phyloP scores from a whole-genome alignment of 1,140 invertebrate genomes.

The Dolichoris vasculosae region DNA sequence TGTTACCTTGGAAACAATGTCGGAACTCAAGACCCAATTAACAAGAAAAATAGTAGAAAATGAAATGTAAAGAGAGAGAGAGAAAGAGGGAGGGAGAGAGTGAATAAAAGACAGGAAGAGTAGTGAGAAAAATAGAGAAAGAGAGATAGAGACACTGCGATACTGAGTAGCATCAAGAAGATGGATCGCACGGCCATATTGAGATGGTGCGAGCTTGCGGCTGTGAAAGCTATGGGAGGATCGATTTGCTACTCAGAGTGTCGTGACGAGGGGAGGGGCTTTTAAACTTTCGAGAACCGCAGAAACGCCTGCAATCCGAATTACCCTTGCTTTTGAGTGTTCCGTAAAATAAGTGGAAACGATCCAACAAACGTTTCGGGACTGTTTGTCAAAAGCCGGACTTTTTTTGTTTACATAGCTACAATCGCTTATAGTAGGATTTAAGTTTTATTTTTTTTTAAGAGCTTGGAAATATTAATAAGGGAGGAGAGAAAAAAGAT shows the following conservation, averaged over 20 bases:
- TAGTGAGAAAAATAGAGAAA: background rate
- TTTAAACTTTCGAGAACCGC: slow-evolving; percentile 64
- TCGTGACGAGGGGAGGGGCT: slow-evolving; percentile 57
- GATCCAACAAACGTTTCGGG: slow-evolving; percentile 56
- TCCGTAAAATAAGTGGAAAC: slow-evolving; percentile 30
- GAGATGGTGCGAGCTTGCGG: slow-evolving; percentile 53
- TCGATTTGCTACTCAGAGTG: slow-evolving; percentile 61
- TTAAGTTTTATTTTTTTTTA: background rate
- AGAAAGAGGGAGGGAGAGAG: background rate
- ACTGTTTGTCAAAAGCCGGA: slow-evolving; percentile 10
- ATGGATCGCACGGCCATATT: slow-evolving; percentile 52
- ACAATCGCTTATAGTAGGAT: background rate
- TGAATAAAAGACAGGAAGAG: background rate
- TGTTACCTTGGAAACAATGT: slow-evolving; percentile 64
- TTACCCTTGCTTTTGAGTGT: background rate
- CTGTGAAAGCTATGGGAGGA: slow-evolving; percentile 57
- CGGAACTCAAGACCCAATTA: slow-evolving; percentile 64
- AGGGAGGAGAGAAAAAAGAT: too few relatives aligned
- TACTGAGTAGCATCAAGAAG: slow-evolving; percentile 45
- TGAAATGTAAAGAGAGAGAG: background rate
- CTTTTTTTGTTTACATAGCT: background rate
- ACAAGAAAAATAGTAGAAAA: slow-evolving; percentile 65
- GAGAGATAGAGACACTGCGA: background rate
- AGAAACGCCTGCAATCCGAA: slow-evolving; percentile 54
- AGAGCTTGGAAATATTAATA: background rate